Evolutionary conservation across 2,113 vertebrate species (phyloP), one percentile per base, ranked within the genome.

Genomic region (Sula dactylatra): DNA sequence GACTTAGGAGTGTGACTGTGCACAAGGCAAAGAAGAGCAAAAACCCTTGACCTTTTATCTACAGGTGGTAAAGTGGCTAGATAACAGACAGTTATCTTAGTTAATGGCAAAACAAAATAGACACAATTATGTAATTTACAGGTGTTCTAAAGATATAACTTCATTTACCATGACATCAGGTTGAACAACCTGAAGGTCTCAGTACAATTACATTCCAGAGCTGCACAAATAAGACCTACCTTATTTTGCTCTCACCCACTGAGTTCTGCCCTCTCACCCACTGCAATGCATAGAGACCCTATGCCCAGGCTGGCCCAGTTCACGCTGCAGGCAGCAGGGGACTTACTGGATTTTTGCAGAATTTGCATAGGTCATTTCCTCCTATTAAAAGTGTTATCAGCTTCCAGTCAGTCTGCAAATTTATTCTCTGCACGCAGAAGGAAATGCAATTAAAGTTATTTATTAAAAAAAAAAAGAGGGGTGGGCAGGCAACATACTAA

Each of bases 311-410:
- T 40, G 47, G 40, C 71, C 54, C 55, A 27, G 55, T 9, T 90
- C 47, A 34, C 0, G 5, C 40, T 79, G 34, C 14, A 52, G 44
- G 71, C n/a, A 82, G 49, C 17, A 56, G 19, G 13, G 6, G n/a
- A 98, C 98, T 97, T 98, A 98, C 98, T 73, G 11, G 72, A 56
- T 98, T 8, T 0, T 40, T 3, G 25, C 98, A 99, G 91, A 31
- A 47, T 0, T 0, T 1, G 16, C 98, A 99, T 12, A 99, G 96
- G 86, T 99, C 98, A 26, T 98, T 98, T 96, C 97, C 96, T 76
- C 98, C 98, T 76, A 98, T 96, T 66, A 99, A 97, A 42, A 98
- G 7, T 2, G 98, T 98, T 90, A 99, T 91, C n/a, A 98, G 44
- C 92, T 99, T 99, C 98, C 98, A 99, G 45, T 99, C 98, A 26